These are phyloP conservation scores for Drosophila pachea DNA, from an alignment of 1,140 invertebrate species.

Conservation along the genomic window DNA sequence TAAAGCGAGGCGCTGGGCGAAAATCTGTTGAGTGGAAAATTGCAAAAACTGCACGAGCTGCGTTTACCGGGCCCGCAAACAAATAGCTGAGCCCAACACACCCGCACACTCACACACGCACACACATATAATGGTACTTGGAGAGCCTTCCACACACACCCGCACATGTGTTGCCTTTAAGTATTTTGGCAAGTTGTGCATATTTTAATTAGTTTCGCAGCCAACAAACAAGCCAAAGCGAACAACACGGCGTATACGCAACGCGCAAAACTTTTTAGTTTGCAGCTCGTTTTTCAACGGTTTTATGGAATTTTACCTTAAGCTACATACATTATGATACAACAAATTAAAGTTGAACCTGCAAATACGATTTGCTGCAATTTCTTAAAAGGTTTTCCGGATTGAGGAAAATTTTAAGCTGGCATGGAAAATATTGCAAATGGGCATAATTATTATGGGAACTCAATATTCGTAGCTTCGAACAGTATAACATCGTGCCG, in stretches of 20 bases:
- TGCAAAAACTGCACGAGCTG: slow-evolving; percentile 69
- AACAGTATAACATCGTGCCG: no score
- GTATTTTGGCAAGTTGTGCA: slow-evolving; percentile 74
- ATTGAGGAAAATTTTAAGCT: no score
- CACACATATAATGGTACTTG: neutral
- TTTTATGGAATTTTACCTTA: slow-evolving; percentile 1
- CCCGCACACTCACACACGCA: slow-evolving; percentile 5
- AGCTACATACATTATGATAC: neutral
- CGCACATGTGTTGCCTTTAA: slow-evolving; percentile 49
- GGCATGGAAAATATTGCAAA: no score
- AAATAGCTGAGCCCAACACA: slow-evolving; percentile 25
- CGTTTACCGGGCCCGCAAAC: slow-evolving; percentile 49
- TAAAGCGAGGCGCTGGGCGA: slow-evolving; percentile 4
- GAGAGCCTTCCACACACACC: neutral
- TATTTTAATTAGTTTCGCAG: slow-evolving; percentile 72
- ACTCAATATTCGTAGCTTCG: no score
- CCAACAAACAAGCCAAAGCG: slow-evolving; percentile 47
- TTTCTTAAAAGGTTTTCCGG: no score
- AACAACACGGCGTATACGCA: slow-evolving; percentile 51
- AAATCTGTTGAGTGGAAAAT: slow-evolving; percentile 73
- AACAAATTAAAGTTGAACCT: no score
- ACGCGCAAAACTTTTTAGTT: slow-evolving; percentile 10
- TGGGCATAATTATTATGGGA: no score
- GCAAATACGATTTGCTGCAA: no score
- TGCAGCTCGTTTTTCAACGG: neutral